phyloP scores from a whole-genome alignment of 2,113 vertebrate species.

The Puntigrus tetrazona region DNA sequence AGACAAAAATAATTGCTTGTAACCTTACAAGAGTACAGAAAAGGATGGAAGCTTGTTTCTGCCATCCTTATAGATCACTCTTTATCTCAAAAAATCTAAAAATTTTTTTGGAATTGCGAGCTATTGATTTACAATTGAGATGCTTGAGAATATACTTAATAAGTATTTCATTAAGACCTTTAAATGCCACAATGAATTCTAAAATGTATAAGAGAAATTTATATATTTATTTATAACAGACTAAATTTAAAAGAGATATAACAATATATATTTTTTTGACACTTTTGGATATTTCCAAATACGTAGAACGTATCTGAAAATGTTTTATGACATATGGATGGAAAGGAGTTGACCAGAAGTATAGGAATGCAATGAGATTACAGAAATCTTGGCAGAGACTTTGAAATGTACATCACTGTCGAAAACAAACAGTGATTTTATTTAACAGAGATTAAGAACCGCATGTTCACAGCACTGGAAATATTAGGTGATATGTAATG shows the following conservation, averaged over 20 bases:
- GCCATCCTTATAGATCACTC: no score
- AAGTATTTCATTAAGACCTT: background rate
- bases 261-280: background rate
- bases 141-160: no score
- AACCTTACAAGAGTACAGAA: no score
- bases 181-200: background rate
- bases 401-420: slow-evolving; percentile 29
- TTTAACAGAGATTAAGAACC: slow-evolving; percentile 37
- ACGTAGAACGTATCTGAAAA: background rate
- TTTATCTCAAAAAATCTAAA: no score
- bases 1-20: no score
- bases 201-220: no score
- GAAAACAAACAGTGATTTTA: slow-evolving; percentile 27
- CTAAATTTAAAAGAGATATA: no score
- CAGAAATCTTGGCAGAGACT: background rate
- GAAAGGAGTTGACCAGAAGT: background rate
- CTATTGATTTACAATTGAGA: background rate
- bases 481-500: slow-evolving; percentile 57
- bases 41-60: no score
- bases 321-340: background rate
- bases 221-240: no score
- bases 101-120: background rate
- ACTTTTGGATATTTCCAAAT: background rate
- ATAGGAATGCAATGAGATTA: background rate
- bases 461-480: slow-evolving; percentile 21